phyloP scores from a whole-genome alignment of 2,113 vertebrate species.

The Terrapene triunguis region DNA sequence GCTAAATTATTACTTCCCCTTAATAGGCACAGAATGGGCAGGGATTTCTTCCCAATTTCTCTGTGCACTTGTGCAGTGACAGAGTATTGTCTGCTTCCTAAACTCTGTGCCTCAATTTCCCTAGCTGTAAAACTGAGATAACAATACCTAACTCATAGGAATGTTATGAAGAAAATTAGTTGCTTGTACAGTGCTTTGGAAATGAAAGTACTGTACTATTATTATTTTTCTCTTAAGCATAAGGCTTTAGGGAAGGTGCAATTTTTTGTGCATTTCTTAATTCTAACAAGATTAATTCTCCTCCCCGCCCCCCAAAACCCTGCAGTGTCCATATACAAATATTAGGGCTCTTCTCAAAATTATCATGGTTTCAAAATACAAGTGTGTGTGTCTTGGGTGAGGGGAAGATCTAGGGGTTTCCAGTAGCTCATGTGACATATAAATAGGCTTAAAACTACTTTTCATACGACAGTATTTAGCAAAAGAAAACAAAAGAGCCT shows the following conservation, averaged over 20 bases:
- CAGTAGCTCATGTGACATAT: neutral
- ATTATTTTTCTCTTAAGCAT: neutral
- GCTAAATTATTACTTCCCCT: constrained; percentile 5
- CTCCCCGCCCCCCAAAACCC: neutral
- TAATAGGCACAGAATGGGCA: neutral
- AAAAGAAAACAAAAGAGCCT: constrained; percentile 55
- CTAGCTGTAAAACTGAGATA: constrained; percentile 19
- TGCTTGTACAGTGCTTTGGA: neutral
- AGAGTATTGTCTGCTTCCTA: neutral
- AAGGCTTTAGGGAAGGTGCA: constrained; percentile 14
- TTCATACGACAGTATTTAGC: constrained; percentile 19
- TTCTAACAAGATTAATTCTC: neutral
- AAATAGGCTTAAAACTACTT: neutral
- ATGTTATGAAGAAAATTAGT: neutral
- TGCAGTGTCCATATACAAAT: neutral
- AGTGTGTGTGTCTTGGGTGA: neutral
- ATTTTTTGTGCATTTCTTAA: constrained; percentile 27
- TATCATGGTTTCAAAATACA: neutral
- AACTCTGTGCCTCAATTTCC: constrained; percentile 25
- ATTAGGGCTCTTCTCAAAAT: neutral
- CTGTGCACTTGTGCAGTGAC: neutral
- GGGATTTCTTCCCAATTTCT: neutral
- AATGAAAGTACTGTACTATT: constrained; percentile 32
- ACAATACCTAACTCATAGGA: constrained; percentile 21
- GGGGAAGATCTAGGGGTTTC: neutral